These are phyloP conservation scores for Phenacoccus solenopsis DNA, from an alignment of 1,140 invertebrate species.

Conservation along the genomic window DNA sequence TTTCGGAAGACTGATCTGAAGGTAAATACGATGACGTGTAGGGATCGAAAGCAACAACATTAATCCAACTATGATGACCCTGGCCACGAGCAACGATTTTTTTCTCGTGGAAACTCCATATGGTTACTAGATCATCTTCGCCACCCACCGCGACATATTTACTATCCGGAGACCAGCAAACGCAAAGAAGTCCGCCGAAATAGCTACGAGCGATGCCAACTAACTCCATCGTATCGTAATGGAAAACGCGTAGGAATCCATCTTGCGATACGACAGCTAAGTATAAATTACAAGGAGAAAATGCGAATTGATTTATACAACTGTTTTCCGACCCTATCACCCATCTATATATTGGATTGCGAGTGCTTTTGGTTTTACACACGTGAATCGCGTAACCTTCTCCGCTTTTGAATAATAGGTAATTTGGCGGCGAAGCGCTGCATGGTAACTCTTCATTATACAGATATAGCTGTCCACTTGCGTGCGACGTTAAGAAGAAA, in stretches of 20 bases:
- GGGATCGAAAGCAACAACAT: slow-evolving; percentile 92
- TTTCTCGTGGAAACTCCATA: slow-evolving; percentile 90
- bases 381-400: slow-evolving; percentile 88
- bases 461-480: slow-evolving; percentile 93
- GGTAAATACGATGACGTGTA: slow-evolving; percentile 53
- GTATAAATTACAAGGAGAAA: slow-evolving; percentile 86
- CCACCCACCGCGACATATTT: slow-evolving; percentile 92
- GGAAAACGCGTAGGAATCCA: slow-evolving; percentile 90
- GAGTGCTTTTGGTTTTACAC: slow-evolving; percentile 89
- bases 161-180: slow-evolving; percentile 96
- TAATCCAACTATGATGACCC: slow-evolving; percentile 91
- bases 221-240: slow-evolving; percentile 94
- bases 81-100: slow-evolving; percentile 90
- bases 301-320: slow-evolving; percentile 93
- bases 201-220: slow-evolving; percentile 83
- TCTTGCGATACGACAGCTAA: slow-evolving; percentile 90
- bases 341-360: slow-evolving; percentile 88
- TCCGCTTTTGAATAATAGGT: slow-evolving; percentile 90
- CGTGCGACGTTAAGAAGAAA: slow-evolving; percentile 85
- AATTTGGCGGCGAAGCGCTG: slow-evolving; percentile 67
- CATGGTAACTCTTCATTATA: slow-evolving; percentile 93
- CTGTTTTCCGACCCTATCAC: slow-evolving; percentile 68
- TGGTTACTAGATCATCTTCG: slow-evolving; percentile 95
- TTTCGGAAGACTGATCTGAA: slow-evolving; percentile 35
- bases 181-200: slow-evolving; percentile 90